Evolutionary conservation across 1,140 invertebrate genomes (phyloP), one percentile per base, ranked within the genome.

Genomic region (Homalodisca vitripennis): DNA sequence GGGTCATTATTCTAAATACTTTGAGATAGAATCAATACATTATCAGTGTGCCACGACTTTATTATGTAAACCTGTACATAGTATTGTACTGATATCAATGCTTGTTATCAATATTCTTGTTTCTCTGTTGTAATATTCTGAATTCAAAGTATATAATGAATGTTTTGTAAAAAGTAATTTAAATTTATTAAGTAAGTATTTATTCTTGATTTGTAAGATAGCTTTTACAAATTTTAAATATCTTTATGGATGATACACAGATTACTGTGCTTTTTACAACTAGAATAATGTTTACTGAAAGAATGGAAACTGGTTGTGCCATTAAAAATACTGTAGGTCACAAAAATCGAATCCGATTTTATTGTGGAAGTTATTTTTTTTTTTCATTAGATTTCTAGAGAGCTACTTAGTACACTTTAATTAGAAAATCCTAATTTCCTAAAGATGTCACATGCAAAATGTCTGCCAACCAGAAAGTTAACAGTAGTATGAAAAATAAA

Each of bases 1-100:
- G 26, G 55, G 55, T 60, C 55, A 29, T 60, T 30, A 29, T 27
- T 27, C 55, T 27, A 60, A 60, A 60, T 60, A 60, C 55, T 60
- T 60, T 30, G 27, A 60, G 55, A 60, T 60, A 30, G 27, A 60
- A 27, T 60, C 29, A 24, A 60, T 27, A 51, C 48, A 60, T 27
- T 60, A 22, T 60, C 22, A 24, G 27, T 60, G 55, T 60, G 55
- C 55, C 55, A 60, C 55, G 29, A 60, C 3, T 60, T 60, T 10
- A 51, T n/a, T 51, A 51, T 22, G n/a, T n/a, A 51, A 51, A 51
- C n/a, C 48, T 51, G 48, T 51, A 51, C 48, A 51, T 51, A 51
- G 48, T 51, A 6, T 3, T 20, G 22, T 51, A 51, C 22, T 20
- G 48, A 51, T 17, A 41, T 41, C 34, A 41, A n/a, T 51, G 48